These are phyloP conservation scores for Apaloderma vittatum DNA, from an alignment of 2,113 vertebrate genomes.

Conservation along the genomic window DNA sequence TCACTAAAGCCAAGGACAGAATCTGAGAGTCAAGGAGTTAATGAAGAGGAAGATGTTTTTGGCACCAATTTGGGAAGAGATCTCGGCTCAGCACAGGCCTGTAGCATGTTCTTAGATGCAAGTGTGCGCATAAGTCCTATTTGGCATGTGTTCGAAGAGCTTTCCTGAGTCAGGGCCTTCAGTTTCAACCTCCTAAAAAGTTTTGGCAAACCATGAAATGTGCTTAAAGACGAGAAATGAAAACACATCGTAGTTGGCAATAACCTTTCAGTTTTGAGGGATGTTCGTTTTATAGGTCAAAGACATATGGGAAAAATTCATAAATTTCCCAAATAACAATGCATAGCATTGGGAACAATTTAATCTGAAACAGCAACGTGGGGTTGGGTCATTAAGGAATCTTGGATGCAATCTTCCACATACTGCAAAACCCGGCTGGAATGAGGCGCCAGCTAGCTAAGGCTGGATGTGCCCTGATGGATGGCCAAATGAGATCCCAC, in stretches of 20 bases:
- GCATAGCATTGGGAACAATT: not conserved
- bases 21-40: not conserved
- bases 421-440: not conserved
- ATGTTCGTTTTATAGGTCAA: slow-evolving; percentile 13
- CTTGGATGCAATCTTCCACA: not conserved
- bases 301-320: slow-evolving; percentile 33
- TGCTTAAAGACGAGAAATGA: slow-evolving; percentile 42
- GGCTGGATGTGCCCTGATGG: not conserved
- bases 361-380: not conserved
- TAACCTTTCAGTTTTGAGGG: not conserved
- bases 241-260: slow-evolving; percentile 17
- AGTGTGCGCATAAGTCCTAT: not conserved
- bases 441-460: rapidly evolving
- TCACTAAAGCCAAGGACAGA: rapidly evolving
- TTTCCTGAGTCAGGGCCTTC: not conserved
- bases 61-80: not conserved
- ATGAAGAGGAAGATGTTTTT: not conserved
- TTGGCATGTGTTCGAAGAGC: not conserved
- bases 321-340: slow-evolving; percentile 13
- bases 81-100: not conserved
- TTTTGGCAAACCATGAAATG: slow-evolving; percentile 48
- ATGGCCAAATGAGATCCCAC: not conserved
- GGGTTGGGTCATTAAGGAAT: not conserved
- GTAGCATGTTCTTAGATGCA: not conserved
- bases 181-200: slow-evolving; percentile 37